A percentile compares a stretch with the other conserved stretches of the same genome.
These are phyloP conservation scores for Xenopus laevis DNA, from an alignment of 2,113 vertebrate genomes.

Conservation along the genomic window DNA sequence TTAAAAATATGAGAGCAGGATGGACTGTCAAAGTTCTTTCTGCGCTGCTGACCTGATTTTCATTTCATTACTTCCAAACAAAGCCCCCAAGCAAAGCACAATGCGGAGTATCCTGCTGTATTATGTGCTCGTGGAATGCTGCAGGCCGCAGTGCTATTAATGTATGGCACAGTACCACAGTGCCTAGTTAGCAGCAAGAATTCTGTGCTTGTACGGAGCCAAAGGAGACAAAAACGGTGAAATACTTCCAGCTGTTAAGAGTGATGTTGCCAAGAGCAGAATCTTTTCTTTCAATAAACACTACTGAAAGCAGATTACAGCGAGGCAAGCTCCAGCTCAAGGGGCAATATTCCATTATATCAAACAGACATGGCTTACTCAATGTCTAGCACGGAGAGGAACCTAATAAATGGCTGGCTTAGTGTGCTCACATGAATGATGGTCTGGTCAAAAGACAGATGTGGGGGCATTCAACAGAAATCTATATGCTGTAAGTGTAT, in stretches of 20 bases:
- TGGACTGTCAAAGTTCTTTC: neutral
- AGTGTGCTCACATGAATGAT: no score
- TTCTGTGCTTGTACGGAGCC: neutral
- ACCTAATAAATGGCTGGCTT: no score
- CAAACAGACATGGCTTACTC: no score
- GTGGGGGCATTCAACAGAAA: no score
- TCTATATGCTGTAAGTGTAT: no score
- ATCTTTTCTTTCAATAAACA: constrained; percentile 50
- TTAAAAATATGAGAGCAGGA: no score
- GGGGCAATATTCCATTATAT: neutral
- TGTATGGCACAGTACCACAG: neutral
- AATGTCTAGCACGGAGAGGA: neutral
- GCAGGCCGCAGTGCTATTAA: neutral
- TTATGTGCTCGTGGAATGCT: neutral
- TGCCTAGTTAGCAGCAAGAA: neutral
- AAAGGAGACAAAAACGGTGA: constrained; percentile 11
- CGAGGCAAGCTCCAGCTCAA: neutral
- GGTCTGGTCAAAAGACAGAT: no score
- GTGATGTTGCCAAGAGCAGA: constrained; percentile 37
- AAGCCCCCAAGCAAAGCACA: constrained; percentile 4
- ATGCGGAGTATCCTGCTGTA: neutral
- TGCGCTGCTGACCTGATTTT: constrained; percentile 12
- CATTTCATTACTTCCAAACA: constrained; percentile 8
- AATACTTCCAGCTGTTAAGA: constrained; percentile 22
- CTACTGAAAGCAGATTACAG: constrained; percentile 2